These are phyloP conservation scores for Alcis repandata DNA, from an alignment of 2,888 invertebrate genomes.

Conservation along the genomic window DNA sequence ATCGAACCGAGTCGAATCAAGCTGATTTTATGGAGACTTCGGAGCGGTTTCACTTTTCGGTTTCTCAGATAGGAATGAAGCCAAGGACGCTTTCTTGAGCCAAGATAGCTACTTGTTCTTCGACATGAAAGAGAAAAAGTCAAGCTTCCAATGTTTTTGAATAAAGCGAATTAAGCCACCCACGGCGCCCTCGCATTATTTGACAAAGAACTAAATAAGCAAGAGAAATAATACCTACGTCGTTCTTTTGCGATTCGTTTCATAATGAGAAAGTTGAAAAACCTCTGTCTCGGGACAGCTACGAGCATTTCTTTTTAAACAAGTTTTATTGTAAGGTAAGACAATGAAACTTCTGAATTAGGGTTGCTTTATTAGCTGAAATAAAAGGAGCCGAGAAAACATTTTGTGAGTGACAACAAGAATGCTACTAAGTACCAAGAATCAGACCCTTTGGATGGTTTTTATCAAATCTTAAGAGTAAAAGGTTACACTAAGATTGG, in stretches of 20 bases:
- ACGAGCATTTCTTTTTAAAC: conserved; percentile 46
- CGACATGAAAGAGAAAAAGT: conserved; percentile 25
- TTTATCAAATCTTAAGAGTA: conserved; percentile 1
- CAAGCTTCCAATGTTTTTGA: conserved; percentile 24
- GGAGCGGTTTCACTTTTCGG: conserved; percentile 48
- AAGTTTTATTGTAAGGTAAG: conserved; percentile 53
- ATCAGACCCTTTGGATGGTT: conserved; percentile 39
- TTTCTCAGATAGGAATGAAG: conserved; percentile 43
- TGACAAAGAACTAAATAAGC: conserved; percentile 30
- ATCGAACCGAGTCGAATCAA: conserved; percentile 51
- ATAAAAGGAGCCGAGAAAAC: conserved; percentile 53
- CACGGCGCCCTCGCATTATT: conserved; percentile 17
- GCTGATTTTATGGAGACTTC: conserved; percentile 53
- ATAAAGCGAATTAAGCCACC: conserved; percentile 26
- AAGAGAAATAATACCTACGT: conserved; percentile 32
- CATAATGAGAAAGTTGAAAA: conserved; percentile 48
- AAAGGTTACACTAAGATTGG: not conserved
- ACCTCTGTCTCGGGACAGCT: conserved; percentile 46
- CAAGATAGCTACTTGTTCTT: conserved; percentile 32
- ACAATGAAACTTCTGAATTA: conserved; percentile 62
- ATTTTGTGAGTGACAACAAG: conserved; percentile 51
- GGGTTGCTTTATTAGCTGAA: conserved; percentile 56
- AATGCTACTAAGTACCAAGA: conserved; percentile 46
- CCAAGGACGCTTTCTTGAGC: too few species aligned
- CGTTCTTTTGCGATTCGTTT: conserved; percentile 33